phyloP scores from a whole-genome alignment of 1,140 invertebrate species.

The Ceratina calcarata region DNA sequence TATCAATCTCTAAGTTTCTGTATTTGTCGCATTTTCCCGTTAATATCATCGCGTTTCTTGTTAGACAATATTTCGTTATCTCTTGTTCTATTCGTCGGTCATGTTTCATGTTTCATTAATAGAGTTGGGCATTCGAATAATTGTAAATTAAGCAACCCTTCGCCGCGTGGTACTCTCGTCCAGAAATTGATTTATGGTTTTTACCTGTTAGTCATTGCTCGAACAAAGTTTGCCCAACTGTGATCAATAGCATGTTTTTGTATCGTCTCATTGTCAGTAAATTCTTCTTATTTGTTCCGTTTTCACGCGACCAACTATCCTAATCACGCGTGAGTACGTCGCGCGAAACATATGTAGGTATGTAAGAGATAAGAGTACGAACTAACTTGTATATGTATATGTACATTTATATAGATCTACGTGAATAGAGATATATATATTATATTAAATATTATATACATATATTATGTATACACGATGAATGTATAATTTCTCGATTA shows the following conservation, averaged over 20 bases:
- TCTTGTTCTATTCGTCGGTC: background rate
- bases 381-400: conserved; percentile 40
- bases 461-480: conserved; percentile 53
- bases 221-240: no score
- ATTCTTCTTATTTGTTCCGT: conserved; percentile 6
- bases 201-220: background rate
- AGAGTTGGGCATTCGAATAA: no score
- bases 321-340: conserved; percentile 43
- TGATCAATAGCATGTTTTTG: background rate
- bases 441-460: conserved; percentile 25
- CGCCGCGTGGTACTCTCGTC: no score
- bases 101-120: no score
- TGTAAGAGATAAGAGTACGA: conserved; percentile 48
- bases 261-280: conserved; percentile 7
- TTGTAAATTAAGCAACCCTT: no score
- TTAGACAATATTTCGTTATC: conserved; percentile 17
- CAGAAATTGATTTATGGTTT: no score
- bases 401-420: conserved; percentile 58
- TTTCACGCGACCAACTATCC: conserved; percentile 36
- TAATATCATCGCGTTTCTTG: conserved; percentile 29
- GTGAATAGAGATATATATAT: conserved; percentile 52
- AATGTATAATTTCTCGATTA: conserved; percentile 66
- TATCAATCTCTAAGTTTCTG: conserved; percentile 45
- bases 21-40: conserved; percentile 8
- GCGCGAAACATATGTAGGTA: conserved; percentile 14